A percentile compares a stretch with the other conserved stretches of the same genome.
phyloP scores from a whole-genome alignment of 2,113 vertebrate species.

The Miniopterus natalensis region DNA sequence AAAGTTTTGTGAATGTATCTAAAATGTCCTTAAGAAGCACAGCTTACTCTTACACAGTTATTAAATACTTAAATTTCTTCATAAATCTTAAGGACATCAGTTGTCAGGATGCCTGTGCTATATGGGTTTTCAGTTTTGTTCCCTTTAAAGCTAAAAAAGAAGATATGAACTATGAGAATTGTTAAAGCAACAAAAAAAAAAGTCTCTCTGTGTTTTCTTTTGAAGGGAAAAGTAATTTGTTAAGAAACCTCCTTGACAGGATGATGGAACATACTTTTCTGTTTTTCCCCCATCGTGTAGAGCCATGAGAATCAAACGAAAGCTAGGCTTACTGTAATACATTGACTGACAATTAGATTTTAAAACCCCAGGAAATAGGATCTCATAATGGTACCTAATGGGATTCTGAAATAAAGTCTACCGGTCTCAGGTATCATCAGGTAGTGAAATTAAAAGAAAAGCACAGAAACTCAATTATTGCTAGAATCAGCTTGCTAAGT shows the following conservation, averaged over 20 bases:
- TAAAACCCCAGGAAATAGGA: constrained; percentile 86
- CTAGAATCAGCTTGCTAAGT: constrained; percentile 78
- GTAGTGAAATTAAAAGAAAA: constrained; percentile 87
- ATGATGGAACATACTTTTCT: constrained; percentile 94
- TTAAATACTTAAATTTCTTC: constrained; percentile 81
- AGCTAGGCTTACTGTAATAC: constrained; percentile 89
- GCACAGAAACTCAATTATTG: constrained; percentile 84
- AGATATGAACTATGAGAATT: constrained; percentile 88
- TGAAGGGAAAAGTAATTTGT: constrained; percentile 93
- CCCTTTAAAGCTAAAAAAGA: constrained; percentile 86
- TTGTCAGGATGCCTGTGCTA: constrained; percentile 76
- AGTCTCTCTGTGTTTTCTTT: constrained; percentile 91
- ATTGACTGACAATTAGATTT: constrained; percentile 92
- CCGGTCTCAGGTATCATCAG: constrained; percentile 84
- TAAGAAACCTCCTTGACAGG: constrained; percentile 94
- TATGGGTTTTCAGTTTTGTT: constrained; percentile 76
- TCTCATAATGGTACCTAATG: constrained; percentile 86
- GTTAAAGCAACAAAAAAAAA: constrained; percentile 89
- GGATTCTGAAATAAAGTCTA: constrained; percentile 87
- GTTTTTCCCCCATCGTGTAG: constrained; percentile 88
- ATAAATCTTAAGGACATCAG: constrained; percentile 73
- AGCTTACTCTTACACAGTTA: constrained; percentile 45
- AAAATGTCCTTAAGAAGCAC: constrained; percentile 63
- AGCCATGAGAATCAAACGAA: constrained; percentile 91
- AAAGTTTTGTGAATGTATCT: constrained; percentile 25